A percentile compares a stretch with the other conserved stretches of the same genome.
Conservation (phyloP, 2,113 vertebrate species). For the Platichthys flesus region DNA sequence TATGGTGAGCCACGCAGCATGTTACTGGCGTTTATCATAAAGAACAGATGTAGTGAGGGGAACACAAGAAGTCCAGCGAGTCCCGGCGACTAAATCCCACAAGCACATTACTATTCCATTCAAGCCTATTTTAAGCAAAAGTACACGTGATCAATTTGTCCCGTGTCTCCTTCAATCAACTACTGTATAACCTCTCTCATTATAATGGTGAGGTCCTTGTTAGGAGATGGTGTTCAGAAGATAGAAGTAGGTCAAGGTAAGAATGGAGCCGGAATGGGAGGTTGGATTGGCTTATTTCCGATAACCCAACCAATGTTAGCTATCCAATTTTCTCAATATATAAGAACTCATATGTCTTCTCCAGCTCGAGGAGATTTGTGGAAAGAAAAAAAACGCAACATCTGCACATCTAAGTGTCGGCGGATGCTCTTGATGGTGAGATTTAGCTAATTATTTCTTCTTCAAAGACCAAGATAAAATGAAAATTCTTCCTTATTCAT, state of each 20-base stretch:
- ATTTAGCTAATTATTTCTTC: background rate
- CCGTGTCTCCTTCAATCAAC: conserved; percentile 53
- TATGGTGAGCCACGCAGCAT: conserved; percentile 6
- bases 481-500: background rate
- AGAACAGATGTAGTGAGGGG: conserved; percentile 42
- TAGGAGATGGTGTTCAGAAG: conserved; percentile 9
- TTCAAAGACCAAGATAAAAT: background rate
- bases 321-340: background rate
- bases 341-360: background rate
- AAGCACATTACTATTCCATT: conserved; percentile 38
- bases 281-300: conserved; percentile 26
- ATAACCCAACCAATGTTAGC: background rate
- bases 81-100: conserved; percentile 28
- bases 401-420: too few species aligned
- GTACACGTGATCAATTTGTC: conserved; percentile 61
- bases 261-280: conserved; percentile 6
- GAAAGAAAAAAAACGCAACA: background rate
- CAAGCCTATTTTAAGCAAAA: conserved; percentile 52
- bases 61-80: conserved; percentile 1
- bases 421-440: too few species aligned
- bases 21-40: conserved; percentile 25
- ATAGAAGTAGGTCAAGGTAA: conserved; percentile 64
- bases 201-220: conserved; percentile 35
- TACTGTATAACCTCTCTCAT: conserved; percentile 44
- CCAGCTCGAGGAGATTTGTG: background rate